Evolutionary conservation across 2,797 vertebrate species (phyloP), one percentile per base, ranked within the genome.

Genomic region (Spea hammondii): DNA sequence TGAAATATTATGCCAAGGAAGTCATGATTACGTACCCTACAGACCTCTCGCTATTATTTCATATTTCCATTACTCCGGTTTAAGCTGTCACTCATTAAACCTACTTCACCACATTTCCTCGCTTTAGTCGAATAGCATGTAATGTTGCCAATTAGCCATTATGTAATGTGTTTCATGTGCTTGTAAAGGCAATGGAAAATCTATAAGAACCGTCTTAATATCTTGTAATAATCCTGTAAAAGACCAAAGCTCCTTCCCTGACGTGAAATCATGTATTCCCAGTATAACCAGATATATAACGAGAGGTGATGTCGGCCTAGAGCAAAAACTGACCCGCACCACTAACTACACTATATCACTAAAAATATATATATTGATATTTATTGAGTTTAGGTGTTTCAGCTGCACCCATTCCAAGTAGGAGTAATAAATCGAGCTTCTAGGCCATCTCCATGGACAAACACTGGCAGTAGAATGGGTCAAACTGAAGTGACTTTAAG

Each of bases 101-200:
- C 12, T 44, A 55, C 51, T 32, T 70, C 45, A 9, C 50, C 50
- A 53, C 32, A 59, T 65, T 72, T 66, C 13, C 5, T 49, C 54
- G 49, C 55, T 50, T 45, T 68, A 11, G 17, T 66, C 13, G 66
- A 77, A 60, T 49, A 59, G 49, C 50, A 12, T 46, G 48, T 50
- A n/a, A 66, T 69, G 73, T 45, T 71, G 65, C 46, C 68, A 71
- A 55, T 65, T 70, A 76, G 9, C 51, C 5, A 13, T 8, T 49
- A 12, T 57, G 67, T 76, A 80, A 80, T 60, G 79, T 17, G 14
- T 76, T 17, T 2, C 79, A 76, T 79, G 12, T 79, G 78, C 55
- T 64, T 74, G 48, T 74, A 53, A 66, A 65, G 49, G 60, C 62
- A 59, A 80, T 57, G 79, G 57, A 76, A 79, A 69, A 47, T n/a